Evolutionary conservation across 2,888 invertebrate species (phyloP).

Genomic region (Calliopum simillimum): DNA sequence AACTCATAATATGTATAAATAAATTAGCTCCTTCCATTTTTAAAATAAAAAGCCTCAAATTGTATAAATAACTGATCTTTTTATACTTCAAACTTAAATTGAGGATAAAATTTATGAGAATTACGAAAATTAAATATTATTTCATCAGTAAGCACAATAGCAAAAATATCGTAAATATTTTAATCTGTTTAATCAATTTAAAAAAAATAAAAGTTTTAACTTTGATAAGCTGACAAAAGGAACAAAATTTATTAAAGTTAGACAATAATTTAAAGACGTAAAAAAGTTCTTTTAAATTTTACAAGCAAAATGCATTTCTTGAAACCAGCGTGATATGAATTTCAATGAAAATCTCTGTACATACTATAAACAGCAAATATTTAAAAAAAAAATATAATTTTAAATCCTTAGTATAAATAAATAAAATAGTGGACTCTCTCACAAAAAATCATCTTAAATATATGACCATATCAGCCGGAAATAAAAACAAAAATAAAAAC

Average conservation of each 20-base stretch:
- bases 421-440: constrained; percentile 9
- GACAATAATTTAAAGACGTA: no score
- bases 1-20: constrained; percentile 17
- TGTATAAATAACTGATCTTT: constrained; percentile 21
- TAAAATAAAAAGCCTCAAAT: constrained; percentile 23
- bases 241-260: no score
- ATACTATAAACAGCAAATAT: constrained; percentile 15
- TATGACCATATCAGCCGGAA: no score
- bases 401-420: constrained; percentile 35
- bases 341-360: constrained; percentile 17
- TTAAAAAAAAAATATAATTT: constrained; percentile 23
- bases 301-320: no score
- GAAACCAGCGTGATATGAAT: constrained; percentile 28
- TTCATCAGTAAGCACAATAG: neutral
- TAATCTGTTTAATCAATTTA: no score
- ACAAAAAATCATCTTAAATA: neutral
- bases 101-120: neutral
- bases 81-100: constrained; percentile 34
- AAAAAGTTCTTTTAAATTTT: no score
- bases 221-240: no score
- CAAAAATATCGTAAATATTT: no score
- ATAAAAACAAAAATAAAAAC: no score
- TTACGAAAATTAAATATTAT: neutral
- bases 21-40: constrained; percentile 37
- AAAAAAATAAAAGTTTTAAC: no score